These are phyloP conservation scores for Acanthosepion pharaonis DNA, from an alignment of 2,888 invertebrate species.

Conservation along the genomic window DNA sequence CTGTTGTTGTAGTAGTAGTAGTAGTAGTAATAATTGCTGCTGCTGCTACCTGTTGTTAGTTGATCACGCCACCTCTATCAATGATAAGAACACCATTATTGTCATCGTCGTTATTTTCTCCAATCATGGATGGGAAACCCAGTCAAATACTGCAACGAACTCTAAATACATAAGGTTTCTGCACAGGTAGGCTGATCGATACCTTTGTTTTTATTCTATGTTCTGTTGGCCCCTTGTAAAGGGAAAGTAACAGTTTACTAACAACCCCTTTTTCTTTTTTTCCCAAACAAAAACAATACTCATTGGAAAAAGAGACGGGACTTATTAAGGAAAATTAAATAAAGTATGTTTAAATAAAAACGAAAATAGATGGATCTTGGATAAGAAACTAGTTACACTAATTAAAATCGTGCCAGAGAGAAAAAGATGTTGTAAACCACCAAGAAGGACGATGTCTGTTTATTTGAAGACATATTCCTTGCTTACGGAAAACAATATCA, in stretches of 20 bases:
- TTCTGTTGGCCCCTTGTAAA: not conserved
- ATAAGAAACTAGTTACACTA: not conserved
- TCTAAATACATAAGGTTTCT: not conserved
- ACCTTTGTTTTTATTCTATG: not conserved
- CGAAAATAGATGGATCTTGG: not conserved
- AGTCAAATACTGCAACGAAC: not conserved
- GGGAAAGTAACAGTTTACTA: not conserved
- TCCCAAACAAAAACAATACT: not conserved
- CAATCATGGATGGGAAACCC: slow-evolving; percentile 20
- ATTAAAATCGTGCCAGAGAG: not conserved
- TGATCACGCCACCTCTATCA: slow-evolving; percentile 12
- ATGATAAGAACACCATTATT: not conserved
- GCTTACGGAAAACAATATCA: not conserved
- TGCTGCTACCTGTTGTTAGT: not conserved
- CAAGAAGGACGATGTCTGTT: not conserved
- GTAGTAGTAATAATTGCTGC: not conserved
- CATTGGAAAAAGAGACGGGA: not conserved
- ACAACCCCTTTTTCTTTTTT: not conserved
- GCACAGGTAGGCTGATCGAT: not conserved
- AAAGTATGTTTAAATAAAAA: not conserved
- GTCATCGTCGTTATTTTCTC: not conserved
- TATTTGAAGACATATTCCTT: no score
- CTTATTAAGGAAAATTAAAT: not conserved
- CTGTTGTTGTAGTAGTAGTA: not conserved
- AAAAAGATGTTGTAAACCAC: not conserved